Evolutionary conservation across 2,113 vertebrate genomes (phyloP), one percentile per base, ranked within the genome.

Genomic region (Tragelaphus scriptus): DNA sequence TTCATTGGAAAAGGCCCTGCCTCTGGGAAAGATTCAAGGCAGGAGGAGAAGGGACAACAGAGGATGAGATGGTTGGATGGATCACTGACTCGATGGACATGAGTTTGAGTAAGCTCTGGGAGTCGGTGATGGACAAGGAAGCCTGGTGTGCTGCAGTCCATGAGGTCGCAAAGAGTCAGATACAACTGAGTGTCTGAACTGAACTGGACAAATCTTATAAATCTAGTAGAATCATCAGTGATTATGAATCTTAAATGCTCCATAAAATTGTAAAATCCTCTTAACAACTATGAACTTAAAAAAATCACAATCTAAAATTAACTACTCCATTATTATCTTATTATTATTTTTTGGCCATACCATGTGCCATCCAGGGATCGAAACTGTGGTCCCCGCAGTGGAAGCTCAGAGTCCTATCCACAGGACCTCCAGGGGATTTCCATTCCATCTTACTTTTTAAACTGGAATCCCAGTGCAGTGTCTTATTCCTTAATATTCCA

Each of bases 191-290:
- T 71, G 68, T 23, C 68, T 71, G 68, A 71, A 71, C n/a, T 40
- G 5, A 71, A 71, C n/a, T 12, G 68, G n/a, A 71, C 10, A 71
- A 71, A 71, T 40, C n/a, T 40, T 71, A 71, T 25, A 63, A 88
- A 85, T 47, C n/a, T 36, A 58, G 68, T 10, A 88, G 44, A 79
- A n/a, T 84, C 56, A 79, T 61, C 25, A n/a, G 47, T 49, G 85
- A 40, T 47, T 71, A 17, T 91, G 32, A 51, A 80, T 47, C 25
- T 92, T 88, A 65, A 93, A 51, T 40, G 21, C 51, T 56, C 79
- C 55, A 47, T 79, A 89, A 91, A 94, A 90, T 90, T 82, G 32
- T 79, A 91, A 91, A 94, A 92, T 92, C 68, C 36, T 96, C 19
- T 95, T 47, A 87, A 36, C 3, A 53, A 3, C 36, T 25, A 65